Base-by-base conservation (phyloP, 2,797 vertebrate genomes). In the Ceyx erithaca region DNA sequence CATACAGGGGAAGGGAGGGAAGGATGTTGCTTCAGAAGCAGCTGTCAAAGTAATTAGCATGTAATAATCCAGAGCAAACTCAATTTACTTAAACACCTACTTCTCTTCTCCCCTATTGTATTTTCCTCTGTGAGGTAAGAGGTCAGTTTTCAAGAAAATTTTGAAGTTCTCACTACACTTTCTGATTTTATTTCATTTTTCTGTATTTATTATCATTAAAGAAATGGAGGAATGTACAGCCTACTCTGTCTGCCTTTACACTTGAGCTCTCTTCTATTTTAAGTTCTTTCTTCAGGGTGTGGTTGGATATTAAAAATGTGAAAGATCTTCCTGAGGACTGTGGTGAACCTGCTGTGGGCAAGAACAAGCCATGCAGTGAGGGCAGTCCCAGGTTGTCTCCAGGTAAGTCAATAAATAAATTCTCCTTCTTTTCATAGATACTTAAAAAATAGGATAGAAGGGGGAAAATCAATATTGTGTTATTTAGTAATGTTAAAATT, bases 31-130 rank as follows among this genome's bases (percentile, higher is more conserved):
- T 88, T 69, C 72, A 85, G 71, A 87, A 91, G 70, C 87, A 95
- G 81, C 86, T 96, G 93, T 87, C 93, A 79, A 77, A 95, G 81
- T 85, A 94, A 93, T 95, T 93, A 95, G 28, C 30, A 80, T 52
- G 71, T 52, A 94, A 93, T 75, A 93, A 94, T 51, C 57, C 87
- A 91, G 73, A 84, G 45, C 67, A 91, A 93, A 90, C 19, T 14
- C 35, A 46, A 43, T 91, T 87, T 63, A 81, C 58, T 90, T 57
- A 78, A 40, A 28, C 66, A 57, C 19, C 12, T 85, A 31, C 62
- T 49, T 71, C 52, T 88, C 62, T 49, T 71, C 52, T 88, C 46
- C 79, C 62, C 37, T 63, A 33, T 1, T 84, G 52, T 35, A 63
- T 90, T 90, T 71, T 92, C 52, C 72, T 58, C 31, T 66, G 58